Evolutionary conservation across 2,113 vertebrate species (phyloP).

Genomic region (Sciurus niger): DNA sequence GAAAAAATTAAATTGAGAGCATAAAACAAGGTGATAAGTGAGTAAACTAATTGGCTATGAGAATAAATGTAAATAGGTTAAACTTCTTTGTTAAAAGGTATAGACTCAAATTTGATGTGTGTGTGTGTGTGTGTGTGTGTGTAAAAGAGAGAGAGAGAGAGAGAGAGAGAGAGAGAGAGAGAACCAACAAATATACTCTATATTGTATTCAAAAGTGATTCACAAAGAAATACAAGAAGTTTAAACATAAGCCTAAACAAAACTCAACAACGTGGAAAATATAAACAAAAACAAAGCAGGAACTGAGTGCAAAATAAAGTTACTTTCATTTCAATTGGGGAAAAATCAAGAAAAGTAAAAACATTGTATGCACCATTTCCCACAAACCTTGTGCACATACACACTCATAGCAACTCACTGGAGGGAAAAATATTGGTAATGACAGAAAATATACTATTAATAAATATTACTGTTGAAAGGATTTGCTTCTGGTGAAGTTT

Average conservation of each 20-base stretch:
- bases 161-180: background rate
- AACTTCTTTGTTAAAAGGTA: background rate
- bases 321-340: background rate
- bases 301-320: background rate
- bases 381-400: background rate
- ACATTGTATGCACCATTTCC: background rate
- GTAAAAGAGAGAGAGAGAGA: background rate
- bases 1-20: background rate
- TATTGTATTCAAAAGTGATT: background rate
- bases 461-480: too few relatives aligned
- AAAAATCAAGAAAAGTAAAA: background rate
- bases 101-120: background rate
- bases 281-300: background rate
- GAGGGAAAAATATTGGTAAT: background rate
- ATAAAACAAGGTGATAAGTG: background rate
- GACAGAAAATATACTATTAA: background rate
- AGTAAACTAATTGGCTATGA: background rate
- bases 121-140: background rate
- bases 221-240: background rate
- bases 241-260: background rate
- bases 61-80: conserved; percentile 4
- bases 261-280: background rate
- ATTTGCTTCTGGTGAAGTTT: too few relatives aligned
- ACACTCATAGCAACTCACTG: background rate
- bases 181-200: background rate